Conservation (phyloP, 2,113 vertebrate species). For the Diadophis punctatus region DNA sequence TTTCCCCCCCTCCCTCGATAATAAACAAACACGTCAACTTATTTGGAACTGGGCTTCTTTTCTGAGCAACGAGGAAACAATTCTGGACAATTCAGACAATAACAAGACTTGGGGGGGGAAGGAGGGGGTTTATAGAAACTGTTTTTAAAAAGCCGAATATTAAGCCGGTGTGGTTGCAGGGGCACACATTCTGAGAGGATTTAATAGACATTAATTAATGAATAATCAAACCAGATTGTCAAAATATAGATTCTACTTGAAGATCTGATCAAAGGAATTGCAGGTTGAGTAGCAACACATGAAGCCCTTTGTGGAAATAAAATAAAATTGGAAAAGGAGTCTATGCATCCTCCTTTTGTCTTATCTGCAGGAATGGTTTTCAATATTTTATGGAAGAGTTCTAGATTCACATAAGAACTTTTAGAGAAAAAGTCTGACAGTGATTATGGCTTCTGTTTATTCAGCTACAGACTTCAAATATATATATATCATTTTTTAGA, state of each 20-base stretch:
- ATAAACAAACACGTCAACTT: neutral
- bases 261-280: neutral
- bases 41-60: neutral
- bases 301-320: neutral
- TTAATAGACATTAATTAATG: neutral
- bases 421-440: neutral
- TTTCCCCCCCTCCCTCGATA: neutral
- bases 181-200: neutral
- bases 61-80: conserved; percentile 3
- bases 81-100: neutral
- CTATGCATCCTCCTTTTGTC: neutral
- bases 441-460: neutral
- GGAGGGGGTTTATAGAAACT: neutral
- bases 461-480: neutral
- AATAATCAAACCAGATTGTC: neutral
- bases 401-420: neutral
- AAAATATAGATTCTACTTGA: neutral
- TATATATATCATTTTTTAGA: neutral
- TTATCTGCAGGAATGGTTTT: neutral
- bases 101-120: too few species aligned
- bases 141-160: neutral
- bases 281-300: neutral
- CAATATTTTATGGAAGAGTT: neutral
- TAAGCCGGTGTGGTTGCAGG: neutral
- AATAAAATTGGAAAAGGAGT: neutral